phyloP scores from a whole-genome alignment of 2,888 invertebrate species.

The Bursaphelenchus okinawaensis region DNA sequence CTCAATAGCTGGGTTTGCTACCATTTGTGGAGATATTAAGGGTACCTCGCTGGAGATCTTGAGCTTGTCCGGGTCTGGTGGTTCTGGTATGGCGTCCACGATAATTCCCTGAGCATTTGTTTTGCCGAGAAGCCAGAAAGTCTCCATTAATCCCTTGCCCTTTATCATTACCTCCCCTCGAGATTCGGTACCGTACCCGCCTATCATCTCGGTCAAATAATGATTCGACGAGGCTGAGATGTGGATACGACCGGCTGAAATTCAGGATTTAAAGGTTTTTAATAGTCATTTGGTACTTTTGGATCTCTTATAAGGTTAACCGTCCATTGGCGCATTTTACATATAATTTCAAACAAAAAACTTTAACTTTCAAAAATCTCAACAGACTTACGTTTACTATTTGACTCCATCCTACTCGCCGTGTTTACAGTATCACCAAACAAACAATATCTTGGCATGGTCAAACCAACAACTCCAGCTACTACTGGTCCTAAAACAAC shows the following conservation, averaged over 20 bases:
- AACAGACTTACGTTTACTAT: conserved; percentile 44
- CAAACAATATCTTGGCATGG: conserved; percentile 47
- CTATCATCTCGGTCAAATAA: conserved; percentile 45
- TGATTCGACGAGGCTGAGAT: conserved; percentile 47
- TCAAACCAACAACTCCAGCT: conserved; percentile 41
- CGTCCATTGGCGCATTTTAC: too few relatives aligned
- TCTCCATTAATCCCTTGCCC: conserved; percentile 43
- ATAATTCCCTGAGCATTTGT: background rate
- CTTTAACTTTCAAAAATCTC: background rate
- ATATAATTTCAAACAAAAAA: background rate
- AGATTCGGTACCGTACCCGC: conserved; percentile 48
- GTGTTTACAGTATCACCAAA: conserved; percentile 55
- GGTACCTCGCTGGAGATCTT: background rate
- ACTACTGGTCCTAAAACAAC: conserved; percentile 37
- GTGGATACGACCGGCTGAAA: conserved; percentile 47
- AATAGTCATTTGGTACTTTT: background rate
- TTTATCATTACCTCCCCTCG: conserved; percentile 53
- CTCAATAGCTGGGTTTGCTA: conserved; percentile 14
- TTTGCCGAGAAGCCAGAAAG: conserved; percentile 37
- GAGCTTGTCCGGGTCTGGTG: background rate
- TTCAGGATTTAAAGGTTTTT: conserved; percentile 16
- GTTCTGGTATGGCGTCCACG: conserved; percentile 3
- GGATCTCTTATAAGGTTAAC: too few relatives aligned
- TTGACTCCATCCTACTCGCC: conserved; percentile 49
- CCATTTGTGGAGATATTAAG: conserved; percentile 15